Conservation (phyloP, 2,888 invertebrate species). For the Scaptomyza parva region DNA sequence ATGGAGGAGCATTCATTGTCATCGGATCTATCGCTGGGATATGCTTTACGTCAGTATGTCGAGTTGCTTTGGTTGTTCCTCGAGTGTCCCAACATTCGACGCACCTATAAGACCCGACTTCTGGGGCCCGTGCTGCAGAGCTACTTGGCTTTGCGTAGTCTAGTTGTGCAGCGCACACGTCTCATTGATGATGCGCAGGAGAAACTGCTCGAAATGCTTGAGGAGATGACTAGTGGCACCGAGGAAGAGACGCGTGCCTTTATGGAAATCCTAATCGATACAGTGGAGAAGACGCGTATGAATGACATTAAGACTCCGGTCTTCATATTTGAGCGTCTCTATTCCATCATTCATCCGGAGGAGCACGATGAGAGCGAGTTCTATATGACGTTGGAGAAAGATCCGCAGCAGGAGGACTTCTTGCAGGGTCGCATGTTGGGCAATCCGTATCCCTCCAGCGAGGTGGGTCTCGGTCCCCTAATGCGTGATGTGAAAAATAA, state of each 20-base stretch:
- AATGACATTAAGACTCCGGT: constrained; percentile 98
- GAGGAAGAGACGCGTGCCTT: constrained; percentile 98
- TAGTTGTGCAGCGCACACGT: constrained; percentile 97
- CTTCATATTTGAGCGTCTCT: constrained; percentile 98
- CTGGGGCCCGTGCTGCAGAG: constrained; percentile 92
- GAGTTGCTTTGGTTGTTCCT: constrained; percentile 95
- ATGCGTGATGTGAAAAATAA: constrained; percentile 99
- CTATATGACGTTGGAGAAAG: constrained; percentile 97
- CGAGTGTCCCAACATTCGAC: constrained; percentile 93
- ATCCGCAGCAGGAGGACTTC: constrained; percentile 99
- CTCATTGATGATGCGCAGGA: constrained; percentile 98
- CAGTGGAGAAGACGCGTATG: constrained; percentile 94
- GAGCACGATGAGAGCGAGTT: constrained; percentile 99
- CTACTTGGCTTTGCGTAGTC: constrained; percentile 94
- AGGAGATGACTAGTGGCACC: constrained; percentile 97
- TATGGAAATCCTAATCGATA: constrained; percentile 98
- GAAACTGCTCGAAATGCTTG: constrained; percentile 94
- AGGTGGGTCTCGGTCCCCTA: constrained; percentile 97
- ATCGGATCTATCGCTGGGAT: constrained; percentile 97
- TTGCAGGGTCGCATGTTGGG: constrained; percentile 98
- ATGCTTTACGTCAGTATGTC: constrained; percentile 95
- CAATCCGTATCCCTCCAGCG: constrained; percentile 97
- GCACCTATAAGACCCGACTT: constrained; percentile 94
- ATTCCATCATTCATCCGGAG: constrained; percentile 98
- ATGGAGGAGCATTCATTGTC: constrained; percentile 96